Evolutionary conservation across 2,113 vertebrate genomes (phyloP).

Genomic region (Ciconia maguari): DNA sequence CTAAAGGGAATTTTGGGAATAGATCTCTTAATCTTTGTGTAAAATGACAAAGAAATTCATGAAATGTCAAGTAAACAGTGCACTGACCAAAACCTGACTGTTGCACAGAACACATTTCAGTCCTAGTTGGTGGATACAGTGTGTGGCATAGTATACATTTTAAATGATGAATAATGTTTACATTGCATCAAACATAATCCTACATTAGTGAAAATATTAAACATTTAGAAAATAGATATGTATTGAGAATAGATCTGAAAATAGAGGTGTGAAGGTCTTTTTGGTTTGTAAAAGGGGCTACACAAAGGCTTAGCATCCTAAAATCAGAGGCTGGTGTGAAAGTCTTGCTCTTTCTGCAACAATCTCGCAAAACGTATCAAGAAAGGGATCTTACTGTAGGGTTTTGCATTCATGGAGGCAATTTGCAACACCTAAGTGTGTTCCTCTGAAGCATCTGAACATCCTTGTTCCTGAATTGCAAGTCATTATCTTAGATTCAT

Average conservation of each 20-base stretch:
- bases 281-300: background rate
- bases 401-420: background rate
- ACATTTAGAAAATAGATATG: background rate
- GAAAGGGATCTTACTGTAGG: background rate
- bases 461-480: background rate
- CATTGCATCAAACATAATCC: background rate
- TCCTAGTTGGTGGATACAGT: background rate
- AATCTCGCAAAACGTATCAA: background rate
- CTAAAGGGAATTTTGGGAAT: background rate
- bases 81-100: background rate
- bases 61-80: background rate
- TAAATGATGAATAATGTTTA: background rate
- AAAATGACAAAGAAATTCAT: background rate
- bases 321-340: background rate
- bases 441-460: background rate
- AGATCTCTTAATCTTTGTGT: background rate
- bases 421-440: background rate
- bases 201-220: background rate
- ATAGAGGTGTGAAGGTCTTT: background rate
- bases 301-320: background rate
- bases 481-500: background rate
- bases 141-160: background rate
- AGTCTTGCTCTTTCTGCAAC: background rate
- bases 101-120: background rate
- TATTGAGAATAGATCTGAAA: background rate